Percentiles rank a stretch among this genome's conserved stretches.
These are phyloP conservation scores for Eciton burchellii DNA, from an alignment of 1,140 invertebrate genomes.

Conservation along the genomic window DNA sequence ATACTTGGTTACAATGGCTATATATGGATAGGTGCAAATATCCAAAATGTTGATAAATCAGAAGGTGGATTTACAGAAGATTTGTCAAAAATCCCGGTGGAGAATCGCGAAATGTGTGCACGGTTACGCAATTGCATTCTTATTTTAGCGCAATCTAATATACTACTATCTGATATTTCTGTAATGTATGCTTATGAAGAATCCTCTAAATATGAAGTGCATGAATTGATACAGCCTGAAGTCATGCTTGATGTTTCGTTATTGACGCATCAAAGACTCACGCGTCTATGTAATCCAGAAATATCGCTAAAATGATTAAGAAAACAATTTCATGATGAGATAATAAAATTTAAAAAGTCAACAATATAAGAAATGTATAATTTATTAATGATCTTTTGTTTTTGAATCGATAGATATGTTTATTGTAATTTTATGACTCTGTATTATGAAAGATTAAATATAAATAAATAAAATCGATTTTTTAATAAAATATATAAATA, in stretches of 20 bases:
- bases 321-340: too few relatives aligned
- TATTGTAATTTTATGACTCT: too few relatives aligned
- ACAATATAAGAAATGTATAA: not conserved
- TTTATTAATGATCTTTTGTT: too few relatives aligned
- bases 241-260: conserved; percentile 92
- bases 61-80: conserved; percentile 93
- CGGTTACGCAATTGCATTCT: conserved; percentile 96
- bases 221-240: conserved; percentile 93
- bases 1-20: conserved; percentile 99
- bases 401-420: too few relatives aligned
- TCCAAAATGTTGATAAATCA: conserved; percentile 88
- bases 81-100: conserved; percentile 89
- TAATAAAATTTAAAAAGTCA: too few relatives aligned
- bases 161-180: conserved; percentile 96
- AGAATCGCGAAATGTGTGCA: conserved; percentile 93
- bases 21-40: conserved; percentile 95
- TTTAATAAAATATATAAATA: too few relatives aligned
- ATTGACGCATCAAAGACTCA: conserved; percentile 88
- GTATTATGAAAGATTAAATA: too few relatives aligned
- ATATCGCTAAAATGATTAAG: not conserved
- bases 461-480: too few relatives aligned
- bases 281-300: conserved; percentile 25
- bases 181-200: conserved; percentile 96
- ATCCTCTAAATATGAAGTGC: conserved; percentile 92
- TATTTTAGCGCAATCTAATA: conserved; percentile 93